Percentiles rank a stretch among this genome's conserved stretches.
phyloP scores from a whole-genome alignment of 1,140 invertebrate species.

The Cydia splendana region DNA sequence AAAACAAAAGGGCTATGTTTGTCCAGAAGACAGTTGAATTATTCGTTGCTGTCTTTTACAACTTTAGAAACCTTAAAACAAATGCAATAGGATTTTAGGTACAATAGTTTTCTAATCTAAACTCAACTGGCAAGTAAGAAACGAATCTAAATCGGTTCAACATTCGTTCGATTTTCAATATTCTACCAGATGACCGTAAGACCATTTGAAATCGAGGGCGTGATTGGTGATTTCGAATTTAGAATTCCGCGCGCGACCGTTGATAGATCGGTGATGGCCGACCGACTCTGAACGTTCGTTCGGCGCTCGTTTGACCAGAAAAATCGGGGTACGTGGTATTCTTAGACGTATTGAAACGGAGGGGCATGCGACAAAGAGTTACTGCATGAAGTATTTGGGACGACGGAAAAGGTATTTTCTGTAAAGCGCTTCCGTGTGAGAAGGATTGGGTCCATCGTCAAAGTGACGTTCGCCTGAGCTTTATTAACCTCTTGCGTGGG shows the following conservation, averaged over 20 bases:
- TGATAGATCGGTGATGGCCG: conserved; percentile 73
- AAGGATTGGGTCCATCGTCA: conserved; percentile 21
- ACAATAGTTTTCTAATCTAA: conserved; percentile 36
- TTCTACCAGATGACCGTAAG: conserved; percentile 58
- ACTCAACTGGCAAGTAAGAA: conserved; percentile 46
- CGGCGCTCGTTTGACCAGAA: conserved; percentile 69
- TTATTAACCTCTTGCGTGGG: conserved; percentile 12
- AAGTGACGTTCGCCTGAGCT: conserved; percentile 23
- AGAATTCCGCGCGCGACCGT: conserved; percentile 67
- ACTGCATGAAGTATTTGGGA: conserved; percentile 30
- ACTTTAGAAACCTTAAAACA: conserved; percentile 40
- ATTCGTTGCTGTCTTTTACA: conserved; percentile 49
- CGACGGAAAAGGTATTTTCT: conserved; percentile 19
- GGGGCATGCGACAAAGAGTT: conserved; percentile 31
- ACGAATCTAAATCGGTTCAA: conserved; percentile 63
- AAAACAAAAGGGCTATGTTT: conserved; percentile 55
- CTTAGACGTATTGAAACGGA: conserved; percentile 34
- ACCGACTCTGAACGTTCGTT: conserved; percentile 45
- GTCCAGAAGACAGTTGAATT: conserved; percentile 53
- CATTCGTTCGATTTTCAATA: conserved; percentile 70
- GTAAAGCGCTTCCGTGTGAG: conserved; percentile 27
- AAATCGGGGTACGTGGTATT: conserved; percentile 56
- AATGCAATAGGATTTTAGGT: conserved; percentile 33
- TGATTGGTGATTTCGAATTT: conserved; percentile 73
- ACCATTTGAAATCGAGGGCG: conserved; percentile 56